These are phyloP conservation scores for Yoshiicerus persimilis DNA, from an alignment of 1,140 invertebrate genomes.

Conservation along the genomic window DNA sequence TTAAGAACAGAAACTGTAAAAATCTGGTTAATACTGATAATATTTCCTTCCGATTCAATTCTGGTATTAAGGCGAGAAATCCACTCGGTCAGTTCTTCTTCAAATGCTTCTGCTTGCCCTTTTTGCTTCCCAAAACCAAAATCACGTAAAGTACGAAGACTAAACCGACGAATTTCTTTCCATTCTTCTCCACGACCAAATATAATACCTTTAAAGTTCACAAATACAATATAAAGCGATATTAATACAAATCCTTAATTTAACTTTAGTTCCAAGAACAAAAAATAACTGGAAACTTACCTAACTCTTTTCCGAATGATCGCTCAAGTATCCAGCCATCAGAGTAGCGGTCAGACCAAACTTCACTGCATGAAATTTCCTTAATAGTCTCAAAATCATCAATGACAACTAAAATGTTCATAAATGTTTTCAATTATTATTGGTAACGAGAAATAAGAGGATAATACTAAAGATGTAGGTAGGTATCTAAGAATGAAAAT, in stretches of 20 bases:
- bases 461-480: not conserved
- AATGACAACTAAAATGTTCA: not conserved
- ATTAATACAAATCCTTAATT: no score
- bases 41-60: not conserved
- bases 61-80: not conserved
- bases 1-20: conserved; percentile 55
- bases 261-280: no score
- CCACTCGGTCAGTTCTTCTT: not conserved
- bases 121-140: not conserved
- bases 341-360: not conserved
- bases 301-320: not conserved
- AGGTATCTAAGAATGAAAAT: no score
- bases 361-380: not conserved
- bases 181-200: not conserved
- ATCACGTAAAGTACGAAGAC: not conserved
- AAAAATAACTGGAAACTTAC: no score
- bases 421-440: not conserved
- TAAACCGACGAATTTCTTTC: not conserved
- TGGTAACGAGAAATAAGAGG: not conserved
- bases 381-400: not conserved
- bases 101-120: not conserved
- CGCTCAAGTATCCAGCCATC: not conserved
- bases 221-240: no score
- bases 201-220: not conserved
- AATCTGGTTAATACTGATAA: conserved; percentile 34